These are phyloP conservation scores for Chamaea fasciata DNA, from an alignment of 2,113 vertebrate genomes.

Conservation along the genomic window DNA sequence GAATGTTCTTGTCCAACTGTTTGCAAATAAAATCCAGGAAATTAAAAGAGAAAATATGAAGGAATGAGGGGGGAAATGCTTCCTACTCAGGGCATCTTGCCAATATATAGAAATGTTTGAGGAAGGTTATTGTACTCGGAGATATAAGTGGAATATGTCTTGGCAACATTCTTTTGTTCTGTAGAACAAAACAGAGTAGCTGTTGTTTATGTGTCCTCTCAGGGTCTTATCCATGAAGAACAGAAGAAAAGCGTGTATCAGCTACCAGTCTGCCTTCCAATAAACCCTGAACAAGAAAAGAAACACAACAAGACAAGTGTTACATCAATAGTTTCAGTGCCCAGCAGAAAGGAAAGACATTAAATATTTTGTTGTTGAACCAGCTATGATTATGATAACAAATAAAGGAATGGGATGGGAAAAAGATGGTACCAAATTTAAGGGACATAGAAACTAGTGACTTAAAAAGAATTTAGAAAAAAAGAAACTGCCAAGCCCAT, in stretches of 20 bases:
- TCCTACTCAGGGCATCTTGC: not conserved
- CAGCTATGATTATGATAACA: not conserved
- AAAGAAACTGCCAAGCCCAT: not conserved
- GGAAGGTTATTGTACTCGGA: not conserved
- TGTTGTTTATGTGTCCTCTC: not conserved
- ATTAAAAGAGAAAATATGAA: not conserved
- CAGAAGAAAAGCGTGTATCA: not conserved
- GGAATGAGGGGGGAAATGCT: not conserved
- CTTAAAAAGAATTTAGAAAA: not conserved
- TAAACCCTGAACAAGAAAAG: not conserved
- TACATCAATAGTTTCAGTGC: not conserved
- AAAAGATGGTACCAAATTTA: not conserved
- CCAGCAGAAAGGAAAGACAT: not conserved
- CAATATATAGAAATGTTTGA: not conserved
- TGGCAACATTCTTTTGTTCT: not conserved
- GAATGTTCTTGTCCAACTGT: not conserved
- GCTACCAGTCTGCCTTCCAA: not conserved
- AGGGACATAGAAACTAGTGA: not conserved
- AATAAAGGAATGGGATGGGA: not conserved
- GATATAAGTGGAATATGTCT: not conserved
- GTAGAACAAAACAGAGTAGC: not conserved
- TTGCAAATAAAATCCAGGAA: not conserved
- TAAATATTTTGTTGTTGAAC: not conserved
- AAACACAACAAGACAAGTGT: not conserved
- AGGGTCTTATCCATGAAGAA: not conserved